Evolutionary conservation across 2,797 vertebrate genomes (phyloP).

Genomic region (Setipinna tenuifilis): DNA sequence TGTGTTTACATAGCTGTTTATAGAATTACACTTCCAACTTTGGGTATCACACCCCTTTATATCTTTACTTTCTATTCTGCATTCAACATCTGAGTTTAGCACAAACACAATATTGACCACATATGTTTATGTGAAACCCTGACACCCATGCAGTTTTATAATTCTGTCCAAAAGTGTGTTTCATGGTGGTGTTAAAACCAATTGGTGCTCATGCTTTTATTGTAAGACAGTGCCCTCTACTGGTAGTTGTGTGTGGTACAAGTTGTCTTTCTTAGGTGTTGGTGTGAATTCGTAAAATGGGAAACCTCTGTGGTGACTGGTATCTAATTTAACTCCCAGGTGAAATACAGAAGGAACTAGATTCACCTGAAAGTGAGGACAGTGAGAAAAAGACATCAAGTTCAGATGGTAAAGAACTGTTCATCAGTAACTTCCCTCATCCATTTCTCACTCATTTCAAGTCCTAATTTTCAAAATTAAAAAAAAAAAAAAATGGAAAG

Average conservation of each 20-base stretch:
- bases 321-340: constrained; percentile 60
- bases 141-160: background rate
- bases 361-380: constrained; percentile 58
- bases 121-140: background rate
- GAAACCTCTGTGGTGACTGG: constrained; percentile 36
- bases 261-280: constrained; percentile 5
- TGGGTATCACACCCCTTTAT: background rate
- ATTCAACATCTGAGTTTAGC: background rate
- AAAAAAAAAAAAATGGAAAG: background rate
- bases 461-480: background rate
- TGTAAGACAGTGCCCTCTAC: constrained; percentile 4
- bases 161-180: background rate
- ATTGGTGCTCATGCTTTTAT: background rate
- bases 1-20: background rate
- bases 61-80: background rate
- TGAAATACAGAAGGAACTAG: constrained; percentile 51
- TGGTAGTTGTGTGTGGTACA: background rate
- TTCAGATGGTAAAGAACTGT: constrained; percentile 57
- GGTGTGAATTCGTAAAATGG: background rate
- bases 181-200: background rate
- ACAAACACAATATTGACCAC: background rate
- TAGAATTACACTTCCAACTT: background rate
- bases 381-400: constrained; percentile 56
- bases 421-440: constrained; percentile 20
- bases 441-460: background rate